Evolutionary conservation across 2,113 vertebrate genomes (phyloP).

Genomic region (Pavo muticus): DNA sequence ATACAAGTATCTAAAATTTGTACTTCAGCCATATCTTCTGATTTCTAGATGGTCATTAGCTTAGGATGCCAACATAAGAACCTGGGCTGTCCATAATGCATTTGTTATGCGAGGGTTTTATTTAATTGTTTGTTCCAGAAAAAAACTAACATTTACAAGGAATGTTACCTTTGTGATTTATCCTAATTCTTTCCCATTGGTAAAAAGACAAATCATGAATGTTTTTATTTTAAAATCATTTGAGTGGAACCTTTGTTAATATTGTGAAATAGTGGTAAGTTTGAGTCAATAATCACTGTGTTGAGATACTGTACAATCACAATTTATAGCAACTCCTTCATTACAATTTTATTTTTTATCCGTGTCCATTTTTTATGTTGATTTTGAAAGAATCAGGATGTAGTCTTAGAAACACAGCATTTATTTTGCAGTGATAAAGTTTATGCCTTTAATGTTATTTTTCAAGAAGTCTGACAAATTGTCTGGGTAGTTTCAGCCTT

Average conservation of each 20-base stretch:
- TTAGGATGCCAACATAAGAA: background rate
- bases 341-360: slow-evolving; percentile 9
- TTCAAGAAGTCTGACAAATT: background rate
- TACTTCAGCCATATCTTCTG: background rate
- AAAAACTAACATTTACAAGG: background rate
- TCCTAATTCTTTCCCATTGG: background rate
- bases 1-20: background rate
- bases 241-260: slow-evolving; percentile 23
- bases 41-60: background rate
- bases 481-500: slow-evolving; percentile 1
- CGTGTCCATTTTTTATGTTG: background rate
- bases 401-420: slow-evolving; percentile 19
- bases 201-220: background rate
- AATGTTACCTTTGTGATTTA: slow-evolving; percentile 13
- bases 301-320: background rate
- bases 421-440: background rate
- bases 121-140: background rate
- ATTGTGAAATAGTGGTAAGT: background rate
- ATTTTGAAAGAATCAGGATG: background rate
- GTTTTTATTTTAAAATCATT: slow-evolving; percentile 20
- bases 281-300: slow-evolving; percentile 9
- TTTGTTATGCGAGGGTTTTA: background rate
- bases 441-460: slow-evolving; percentile 27
- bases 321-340: background rate
- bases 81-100: background rate